Conservation (phyloP, 1,140 invertebrate genomes). For the Diachasmimorpha longicaudata region DNA sequence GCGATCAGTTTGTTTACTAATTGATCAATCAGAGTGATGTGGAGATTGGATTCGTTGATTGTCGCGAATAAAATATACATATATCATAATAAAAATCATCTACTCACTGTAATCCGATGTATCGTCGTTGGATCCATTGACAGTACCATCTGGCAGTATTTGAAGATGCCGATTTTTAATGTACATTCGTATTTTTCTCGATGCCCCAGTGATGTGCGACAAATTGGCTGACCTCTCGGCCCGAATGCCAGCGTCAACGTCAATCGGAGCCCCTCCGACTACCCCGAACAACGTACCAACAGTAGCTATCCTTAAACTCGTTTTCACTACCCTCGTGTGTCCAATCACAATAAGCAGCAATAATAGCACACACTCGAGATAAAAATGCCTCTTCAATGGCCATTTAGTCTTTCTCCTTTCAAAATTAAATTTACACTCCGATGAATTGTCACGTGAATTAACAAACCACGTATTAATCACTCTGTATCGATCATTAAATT, state of each 20-base stretch:
- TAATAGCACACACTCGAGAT: conserved; percentile 35
- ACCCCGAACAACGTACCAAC: conserved; percentile 44
- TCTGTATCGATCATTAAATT: neutral
- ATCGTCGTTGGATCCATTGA: conserved; percentile 78
- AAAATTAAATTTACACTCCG: conserved; percentile 5
- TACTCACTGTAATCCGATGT: conserved; percentile 82
- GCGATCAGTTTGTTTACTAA: conserved; percentile 13
- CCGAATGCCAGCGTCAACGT: conserved; percentile 44
- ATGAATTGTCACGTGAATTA: conserved; percentile 14
- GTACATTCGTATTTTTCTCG: conserved; percentile 79
- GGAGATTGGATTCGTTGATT: neutral
- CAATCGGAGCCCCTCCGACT: conserved; percentile 41
- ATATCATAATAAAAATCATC: neutral
- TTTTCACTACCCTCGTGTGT: conserved; percentile 23
- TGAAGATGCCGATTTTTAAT: conserved; percentile 81
- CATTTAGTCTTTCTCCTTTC: conserved; percentile 10
- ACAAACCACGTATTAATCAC: conserved; percentile 12
- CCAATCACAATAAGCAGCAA: conserved; percentile 41
- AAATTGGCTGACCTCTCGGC: conserved; percentile 75
- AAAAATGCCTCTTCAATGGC: conserved; percentile 4
- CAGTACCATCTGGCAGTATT: conserved; percentile 77
- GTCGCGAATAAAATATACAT: neutral
- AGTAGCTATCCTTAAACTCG: conserved; percentile 33
- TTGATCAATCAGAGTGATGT: neutral
- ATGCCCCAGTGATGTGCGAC: conserved; percentile 74